Evolutionary conservation across 2,888 invertebrate genomes (phyloP).

Genomic region (Amphipyra tragopoginis): DNA sequence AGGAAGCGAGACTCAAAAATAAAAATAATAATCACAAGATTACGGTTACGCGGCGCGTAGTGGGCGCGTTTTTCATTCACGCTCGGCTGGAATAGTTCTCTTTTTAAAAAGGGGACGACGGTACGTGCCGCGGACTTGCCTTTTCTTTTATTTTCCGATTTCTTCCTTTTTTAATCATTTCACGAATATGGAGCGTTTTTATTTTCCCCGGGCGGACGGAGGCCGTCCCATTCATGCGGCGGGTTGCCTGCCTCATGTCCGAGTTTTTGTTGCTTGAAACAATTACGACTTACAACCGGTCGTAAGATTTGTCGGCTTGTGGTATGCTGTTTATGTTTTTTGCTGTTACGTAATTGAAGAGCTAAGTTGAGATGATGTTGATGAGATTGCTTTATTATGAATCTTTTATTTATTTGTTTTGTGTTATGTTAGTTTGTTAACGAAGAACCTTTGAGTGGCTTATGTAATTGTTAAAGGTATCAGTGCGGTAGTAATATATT

Average conservation of each 20-base stretch:
- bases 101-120: conserved; percentile 83
- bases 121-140: conserved; percentile 84
- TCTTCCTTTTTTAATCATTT: conserved; percentile 88
- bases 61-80: conserved; percentile 88
- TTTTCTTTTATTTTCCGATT: conserved; percentile 81
- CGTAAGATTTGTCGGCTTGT: conserved; percentile 62
- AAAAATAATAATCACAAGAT: conserved; percentile 88
- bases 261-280: conserved; percentile 78
- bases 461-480: conserved; percentile 24
- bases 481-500: neutral
- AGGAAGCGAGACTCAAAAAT: conserved; percentile 78
- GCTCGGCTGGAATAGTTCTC: conserved; percentile 87
- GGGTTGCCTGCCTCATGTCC: conserved; percentile 52
- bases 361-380: conserved; percentile 52
- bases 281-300: conserved; percentile 77
- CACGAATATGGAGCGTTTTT: conserved; percentile 89
- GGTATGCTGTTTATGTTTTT: conserved; percentile 68
- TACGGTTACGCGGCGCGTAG: conserved; percentile 81
- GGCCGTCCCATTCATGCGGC: conserved; percentile 79
- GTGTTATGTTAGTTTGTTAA: conserved; percentile 11
- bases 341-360: conserved; percentile 63
- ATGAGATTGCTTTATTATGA: conserved; percentile 60
- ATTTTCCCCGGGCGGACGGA: conserved; percentile 83
- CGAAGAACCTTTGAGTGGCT: conserved; percentile 3
- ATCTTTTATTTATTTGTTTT: conserved; percentile 42